phyloP scores from a whole-genome alignment of 1,140 invertebrate species.

The Aphelenchoides avenae region DNA sequence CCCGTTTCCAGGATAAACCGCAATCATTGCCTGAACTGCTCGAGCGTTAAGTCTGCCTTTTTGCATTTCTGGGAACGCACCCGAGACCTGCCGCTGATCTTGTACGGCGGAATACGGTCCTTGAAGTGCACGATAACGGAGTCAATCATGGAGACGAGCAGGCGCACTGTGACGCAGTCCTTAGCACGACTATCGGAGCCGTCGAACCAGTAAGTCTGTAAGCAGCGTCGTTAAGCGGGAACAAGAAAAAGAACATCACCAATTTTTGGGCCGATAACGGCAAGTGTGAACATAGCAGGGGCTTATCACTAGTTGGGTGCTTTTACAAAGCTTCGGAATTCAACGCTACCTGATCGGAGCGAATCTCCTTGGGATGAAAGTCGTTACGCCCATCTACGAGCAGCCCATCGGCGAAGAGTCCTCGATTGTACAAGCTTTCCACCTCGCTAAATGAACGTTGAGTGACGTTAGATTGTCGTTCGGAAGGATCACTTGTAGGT shows the following conservation, averaged over 20 bases:
- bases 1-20: constrained; percentile 86
- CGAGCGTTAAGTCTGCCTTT: not conserved
- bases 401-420: constrained; percentile 32
- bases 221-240: constrained; percentile 13
- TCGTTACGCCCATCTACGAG: constrained; percentile 9
- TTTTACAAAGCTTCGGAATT: too few relatives aligned
- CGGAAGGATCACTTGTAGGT: constrained; percentile 23
- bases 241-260: constrained; percentile 1
- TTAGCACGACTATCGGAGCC: constrained; percentile 9
- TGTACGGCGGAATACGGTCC: constrained; percentile 35
- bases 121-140: constrained; percentile 43
- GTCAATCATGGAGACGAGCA: constrained; percentile 48
- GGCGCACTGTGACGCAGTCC: constrained; percentile 34
- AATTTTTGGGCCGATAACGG: too few relatives aligned
- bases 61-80: constrained; percentile 2
- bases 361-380: constrained; percentile 22
- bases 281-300: too few relatives aligned
- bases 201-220: constrained; percentile 44
- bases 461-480: not conserved
- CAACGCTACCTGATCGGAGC: constrained; percentile 31
- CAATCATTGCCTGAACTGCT: constrained; percentile 82
- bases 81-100: constrained; percentile 33
- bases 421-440: constrained; percentile 30
- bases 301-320: too few relatives aligned
- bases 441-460: constrained; percentile 22